phyloP scores from a whole-genome alignment of 35 echinoderm and acorn worm genomes.

The Lytechinus variegatus region DNA sequence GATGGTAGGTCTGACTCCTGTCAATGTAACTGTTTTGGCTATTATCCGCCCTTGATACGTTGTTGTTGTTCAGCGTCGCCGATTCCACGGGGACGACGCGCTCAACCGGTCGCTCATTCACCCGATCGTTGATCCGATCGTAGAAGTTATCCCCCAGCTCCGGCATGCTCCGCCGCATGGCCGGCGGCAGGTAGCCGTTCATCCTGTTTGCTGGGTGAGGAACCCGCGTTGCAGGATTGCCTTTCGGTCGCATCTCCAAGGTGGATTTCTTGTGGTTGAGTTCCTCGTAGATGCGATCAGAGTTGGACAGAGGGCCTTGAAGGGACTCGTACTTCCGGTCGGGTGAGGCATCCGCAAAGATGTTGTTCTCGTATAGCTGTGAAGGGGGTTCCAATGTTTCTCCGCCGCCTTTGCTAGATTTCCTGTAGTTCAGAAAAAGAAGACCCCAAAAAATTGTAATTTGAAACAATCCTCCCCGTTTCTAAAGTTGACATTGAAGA shows the following conservation, averaged over 20 bases:
- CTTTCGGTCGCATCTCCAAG: slow-evolving; percentile 22
- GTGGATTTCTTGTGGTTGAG: slow-evolving; percentile 28
- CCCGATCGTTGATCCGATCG: slow-evolving; percentile 15
- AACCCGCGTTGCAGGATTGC: background rate
- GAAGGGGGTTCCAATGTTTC: background rate
- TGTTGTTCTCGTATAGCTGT: slow-evolving; percentile 40
- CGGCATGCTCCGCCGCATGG: slow-evolving; percentile 24
- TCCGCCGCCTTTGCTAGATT: slow-evolving; percentile 28
- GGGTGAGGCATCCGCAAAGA: slow-evolving; percentile 26
- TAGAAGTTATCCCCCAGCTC: slow-evolving; percentile 46
- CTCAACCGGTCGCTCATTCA: background rate
- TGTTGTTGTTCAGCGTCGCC: background rate
- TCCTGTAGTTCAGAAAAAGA: background rate
- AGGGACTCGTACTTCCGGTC: slow-evolving; percentile 42
- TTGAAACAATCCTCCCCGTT: background rate
- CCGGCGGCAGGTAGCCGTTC: slow-evolving; percentile 20
- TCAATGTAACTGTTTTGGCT: slow-evolving; percentile 34
- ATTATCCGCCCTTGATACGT: background rate
- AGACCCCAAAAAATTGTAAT: background rate
- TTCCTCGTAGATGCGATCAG: slow-evolving; percentile 31
- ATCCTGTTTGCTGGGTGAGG: background rate
- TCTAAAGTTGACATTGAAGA: background rate
- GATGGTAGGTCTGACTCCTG: slow-evolving; percentile 30
- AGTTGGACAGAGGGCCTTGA: slow-evolving; percentile 12
- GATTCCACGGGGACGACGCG: background rate